phyloP scores from a whole-genome alignment of 2,888 invertebrate genomes.

The Mesorhabditis sp. region DNA sequence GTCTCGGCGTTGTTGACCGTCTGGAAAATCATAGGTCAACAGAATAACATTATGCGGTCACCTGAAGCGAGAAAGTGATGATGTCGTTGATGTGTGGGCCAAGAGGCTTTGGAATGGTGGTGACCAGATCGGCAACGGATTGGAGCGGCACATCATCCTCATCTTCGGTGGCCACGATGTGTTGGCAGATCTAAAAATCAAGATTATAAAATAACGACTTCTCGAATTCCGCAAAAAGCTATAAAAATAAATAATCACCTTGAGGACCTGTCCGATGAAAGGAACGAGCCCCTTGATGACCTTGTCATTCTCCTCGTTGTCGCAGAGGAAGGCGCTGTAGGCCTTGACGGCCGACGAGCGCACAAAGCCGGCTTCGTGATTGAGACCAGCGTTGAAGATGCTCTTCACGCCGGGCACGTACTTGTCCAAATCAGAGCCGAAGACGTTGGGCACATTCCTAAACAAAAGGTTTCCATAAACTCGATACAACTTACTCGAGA shows the following conservation, averaged over 20 bases:
- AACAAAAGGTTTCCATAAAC: constrained; percentile 26
- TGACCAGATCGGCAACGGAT: constrained; percentile 87
- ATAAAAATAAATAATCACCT: constrained; percentile 22
- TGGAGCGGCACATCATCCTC: constrained; percentile 79
- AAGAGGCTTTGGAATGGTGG: constrained; percentile 85
- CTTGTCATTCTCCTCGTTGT: constrained; percentile 87
- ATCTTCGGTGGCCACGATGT: constrained; percentile 77
- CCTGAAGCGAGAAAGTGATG: constrained; percentile 76
- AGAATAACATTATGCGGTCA: constrained; percentile 65
- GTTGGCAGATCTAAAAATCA: constrained; percentile 68
- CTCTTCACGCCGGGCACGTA: constrained; percentile 86
- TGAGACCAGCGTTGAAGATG: constrained; percentile 27
- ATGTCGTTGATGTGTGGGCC: constrained; percentile 82
- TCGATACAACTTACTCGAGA: constrained; percentile 73
- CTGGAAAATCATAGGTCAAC: constrained; percentile 13
- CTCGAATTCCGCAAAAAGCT: background rate
- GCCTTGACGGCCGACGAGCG: constrained; percentile 65
- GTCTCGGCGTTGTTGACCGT: constrained; percentile 57
- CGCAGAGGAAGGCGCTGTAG: constrained; percentile 73
- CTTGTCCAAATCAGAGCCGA: constrained; percentile 88
- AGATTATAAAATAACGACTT: constrained; percentile 10
- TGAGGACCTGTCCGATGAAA: constrained; percentile 69
- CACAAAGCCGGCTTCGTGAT: constrained; percentile 52
- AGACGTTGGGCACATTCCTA: constrained; percentile 88
- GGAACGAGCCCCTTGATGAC: constrained; percentile 84